Evolutionary conservation across 2,113 vertebrate species (phyloP), one percentile per base, ranked within the genome.

Genomic region (Odocoileus hemionus): DNA sequence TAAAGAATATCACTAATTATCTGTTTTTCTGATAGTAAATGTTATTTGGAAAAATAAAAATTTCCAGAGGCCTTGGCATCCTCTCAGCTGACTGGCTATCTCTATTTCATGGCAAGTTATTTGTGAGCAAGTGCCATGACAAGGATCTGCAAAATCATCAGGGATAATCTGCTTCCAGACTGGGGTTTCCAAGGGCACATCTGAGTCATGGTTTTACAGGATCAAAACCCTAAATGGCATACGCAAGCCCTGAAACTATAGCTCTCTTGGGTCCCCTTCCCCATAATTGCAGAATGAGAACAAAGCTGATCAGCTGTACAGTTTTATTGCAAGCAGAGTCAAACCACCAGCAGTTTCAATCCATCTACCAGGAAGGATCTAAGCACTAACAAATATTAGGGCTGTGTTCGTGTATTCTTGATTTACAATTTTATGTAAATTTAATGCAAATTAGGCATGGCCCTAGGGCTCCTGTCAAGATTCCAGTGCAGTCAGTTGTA

Each of bases 391-490:
- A 96, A 98, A 97, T 98, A 98, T 98, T 61, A 96, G 67, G 95
- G 76, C 88, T 89, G 16, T 33, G 11, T 80, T 90, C 95, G 83
- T 98, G 97, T 98, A 97, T 97, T 98, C 97, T 97, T 98, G 97
- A 98, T 98, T 98, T 96, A 97, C 25, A 97, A 76, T 98, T 97
- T 96, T 96, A 97, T 98, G 96, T 95, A 98, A 97, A 97, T 97
- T 87, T 90, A 91, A 98, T 98, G 97, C 92, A 98, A 97, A 98
- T 97, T 76, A 98, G 52, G 26, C 86, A 95, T 95, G 94, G 91
- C 89, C 79, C 76, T 95, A 87, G 74, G 94, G 93, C 76, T 97
- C 25, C 89, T 97, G 96, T 97, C 96, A 93, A 82, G 90, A 96
- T 98, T 96, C 97, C 84, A 95, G 2, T 91, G 96, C 45, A 98